Base-by-base conservation (phyloP, 1,140 invertebrate genomes). In the Dendrolimus kikuchii region DNA sequence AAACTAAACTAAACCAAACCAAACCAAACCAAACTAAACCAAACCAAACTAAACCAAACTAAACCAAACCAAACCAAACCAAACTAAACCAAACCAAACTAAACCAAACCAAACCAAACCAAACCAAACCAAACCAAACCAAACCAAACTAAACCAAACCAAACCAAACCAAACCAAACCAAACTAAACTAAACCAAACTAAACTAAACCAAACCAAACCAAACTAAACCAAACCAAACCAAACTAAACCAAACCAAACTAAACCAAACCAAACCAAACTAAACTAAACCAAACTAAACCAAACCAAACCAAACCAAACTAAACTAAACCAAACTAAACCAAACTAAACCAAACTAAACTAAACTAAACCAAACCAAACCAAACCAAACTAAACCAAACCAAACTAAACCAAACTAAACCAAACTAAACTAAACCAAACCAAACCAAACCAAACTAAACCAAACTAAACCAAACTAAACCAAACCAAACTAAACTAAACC, bases 11-110 rank as follows among this genome's bases (percentile, higher is more conserved):
- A 39, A 39, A 39, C 47, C 47, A 23, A 23, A 23, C 23, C 23
- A 23, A 23, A 23, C 72, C 67, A 62, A 73, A 73, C 71, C 69
- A 63, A 78, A 66, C 66, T 56, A 53, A 77, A 69, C 64, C 69
- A 60, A 71, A 76, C 66, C 68, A 58, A 71, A 74, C 71, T 70
- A 70, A 69, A 54, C 57, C 53, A 45, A 60, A 55, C 53, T 53
- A 55, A 60, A 60, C 58, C 58, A 52, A 60, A 71, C 68, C 70
- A 66, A 74, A 79, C 65, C 76, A 66, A 74, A 74, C 73, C 63
- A 57, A 70, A 73, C 63, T 68, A 66, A 77, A 73, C 70, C 65
- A 49, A 64, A 64, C 53, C 61, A 53, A 56, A 69, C 74, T 69
- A 68, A 71, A 68, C 63, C 1, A 23, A 23, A 1, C 23, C 1